Conservation (phyloP, 2,888 invertebrate genomes). For the Aporophyla lueneburgensis region DNA sequence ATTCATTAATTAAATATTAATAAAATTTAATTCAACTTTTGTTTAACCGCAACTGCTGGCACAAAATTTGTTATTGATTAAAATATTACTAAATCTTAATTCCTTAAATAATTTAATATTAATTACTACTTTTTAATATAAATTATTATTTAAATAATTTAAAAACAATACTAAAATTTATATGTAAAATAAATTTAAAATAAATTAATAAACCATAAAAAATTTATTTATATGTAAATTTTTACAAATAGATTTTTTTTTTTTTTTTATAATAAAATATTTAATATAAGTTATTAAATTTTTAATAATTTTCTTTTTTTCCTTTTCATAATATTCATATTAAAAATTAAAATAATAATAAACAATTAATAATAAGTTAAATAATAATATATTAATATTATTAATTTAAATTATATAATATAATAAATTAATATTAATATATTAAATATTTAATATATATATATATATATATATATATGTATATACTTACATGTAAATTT, state of each 20-base stretch:
- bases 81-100: conserved; percentile 91
- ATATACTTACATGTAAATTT: no score
- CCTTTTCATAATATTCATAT: no score
- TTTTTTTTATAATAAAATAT: no score
- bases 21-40: conserved; percentile 91
- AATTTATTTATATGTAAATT: conserved; percentile 78
- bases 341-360: no score
- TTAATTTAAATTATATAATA: conserved; percentile 66
- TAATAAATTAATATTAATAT: conserved; percentile 68
- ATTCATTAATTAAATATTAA: conserved; percentile 83
- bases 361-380: no score
- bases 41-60: conserved; percentile 94
- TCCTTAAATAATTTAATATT: conserved; percentile 90
- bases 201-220: conserved; percentile 88
- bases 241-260: conserved; percentile 80
- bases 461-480: conserved; percentile 58
- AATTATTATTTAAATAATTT: conserved; percentile 84
- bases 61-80: conserved; percentile 92
- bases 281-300: no score
- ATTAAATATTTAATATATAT: conserved; percentile 68
- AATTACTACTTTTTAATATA: conserved; percentile 79
- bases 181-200: conserved; percentile 90
- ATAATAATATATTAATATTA: conserved; percentile 65
- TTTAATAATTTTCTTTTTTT: no score
- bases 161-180: conserved; percentile 86